Evolutionary conservation across 2,888 invertebrate genomes (phyloP), one percentile per base, ranked within the genome.

Genomic region (Portevinia maculata): DNA sequence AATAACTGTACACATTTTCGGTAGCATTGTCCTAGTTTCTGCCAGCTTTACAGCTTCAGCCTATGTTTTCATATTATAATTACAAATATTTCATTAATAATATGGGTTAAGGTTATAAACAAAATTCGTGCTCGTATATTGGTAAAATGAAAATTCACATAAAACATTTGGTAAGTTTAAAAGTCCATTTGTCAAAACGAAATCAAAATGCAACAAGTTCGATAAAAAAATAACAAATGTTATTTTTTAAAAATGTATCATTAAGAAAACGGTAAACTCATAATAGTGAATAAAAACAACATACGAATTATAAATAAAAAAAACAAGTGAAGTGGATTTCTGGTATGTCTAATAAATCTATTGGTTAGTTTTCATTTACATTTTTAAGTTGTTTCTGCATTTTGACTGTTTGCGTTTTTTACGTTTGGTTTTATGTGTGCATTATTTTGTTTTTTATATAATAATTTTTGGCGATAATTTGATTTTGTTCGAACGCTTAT

Each of bases 151-250:
- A 53, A 70, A 78, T 32, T 17, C 21, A 21, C 21, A 19, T 52
- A 53, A 17, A 30, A 44, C 13, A n/a, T n/a, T n/a, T n/a, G n/a
- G 50, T 1, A 48, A 55, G 50, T 64, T 79, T 79, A 59, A 39
- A 15, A 32, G n/a, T 50, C 24, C 17, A 60, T 4, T 55, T 52
- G 32, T 60, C 24, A 52, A 59, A 24, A 9, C 39, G 32, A 39
- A 52, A 69, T n/a, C n/a, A n/a, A 79, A 79, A 79, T 75, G 75
- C 69, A 79, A 69, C 60, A 75, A 69, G 62, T 69, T 79, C 79
- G 62, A 74, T 65, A 19, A 17, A 53, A 64, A 39, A 41, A 34
- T 60, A 28, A 60, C 6, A 28, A 48, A 30, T 28, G 41, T 19
- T 57, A 19, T 50, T 24, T 24, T 24, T 24, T 30, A 30, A n/a